Evolutionary conservation across 2,113 vertebrate species (phyloP), one percentile per base, ranked within the genome.

Genomic region (Corythaixoides concolor): DNA sequence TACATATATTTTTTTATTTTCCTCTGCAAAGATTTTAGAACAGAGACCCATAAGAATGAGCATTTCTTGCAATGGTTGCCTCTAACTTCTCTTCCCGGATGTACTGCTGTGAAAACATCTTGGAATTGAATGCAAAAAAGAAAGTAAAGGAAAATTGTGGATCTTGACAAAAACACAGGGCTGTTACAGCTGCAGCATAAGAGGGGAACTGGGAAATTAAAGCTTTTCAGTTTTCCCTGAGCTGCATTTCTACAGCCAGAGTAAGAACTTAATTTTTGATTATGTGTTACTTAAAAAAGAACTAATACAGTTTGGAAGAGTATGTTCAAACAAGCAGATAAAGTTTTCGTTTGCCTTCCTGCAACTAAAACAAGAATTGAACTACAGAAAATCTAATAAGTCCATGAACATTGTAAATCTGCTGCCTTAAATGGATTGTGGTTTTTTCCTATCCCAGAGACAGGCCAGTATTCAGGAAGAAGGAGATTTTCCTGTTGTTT

Each of bases 131-230:
- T 14, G 22, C 45, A 58, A 41, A 58, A 89, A 83, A 77, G 22
- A 50, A 80, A 96, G 58, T 52, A 59, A 45, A 74, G 89, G 86
- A 85, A 92, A 91, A 96, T 17, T 49, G 55, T 89, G 81, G 35
- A 79, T 95, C 82, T 91, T 85, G 56, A 86, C 53, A 70, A 76
- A 93, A 86, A 56, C 87, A 30, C 1, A 0, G 74, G 22, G 49
- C 84, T 92, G 37, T 68, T 95, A 67, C 95, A 98, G 97, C 96
- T 97, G 96, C 89, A 82, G 77, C 30, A 89, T 91, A 91, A 97
- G 93, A 83, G 92, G 70, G 66, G 85, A 80, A 49, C 21, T 91
- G 97, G 97, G 98, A 98, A 98, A 97, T 98, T 86, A 98, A 97
- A 97, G 91, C 74, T 96, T 97, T 64, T 47, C 88, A 19, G 49